These are phyloP conservation scores for Linepithema humile DNA, from an alignment of 1,140 invertebrate species.

Conservation along the genomic window DNA sequence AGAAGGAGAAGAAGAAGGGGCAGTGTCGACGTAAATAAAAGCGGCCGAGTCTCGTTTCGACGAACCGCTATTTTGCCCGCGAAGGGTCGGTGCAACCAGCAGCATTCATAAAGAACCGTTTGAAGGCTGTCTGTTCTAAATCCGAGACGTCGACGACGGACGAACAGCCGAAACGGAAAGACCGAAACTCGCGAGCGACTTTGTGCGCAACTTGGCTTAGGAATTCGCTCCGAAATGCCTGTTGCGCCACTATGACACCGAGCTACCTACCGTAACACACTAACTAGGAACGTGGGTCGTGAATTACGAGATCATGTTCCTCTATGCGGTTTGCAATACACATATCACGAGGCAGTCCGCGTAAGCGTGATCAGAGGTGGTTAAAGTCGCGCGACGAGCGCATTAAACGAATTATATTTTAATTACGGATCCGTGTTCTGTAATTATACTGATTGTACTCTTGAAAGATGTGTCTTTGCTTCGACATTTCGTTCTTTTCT, in stretches of 20 bases:
- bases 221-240: constrained; percentile 62
- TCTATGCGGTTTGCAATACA: background rate
- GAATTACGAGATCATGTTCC: background rate
- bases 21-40: constrained; percentile 58
- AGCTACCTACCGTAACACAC: background rate
- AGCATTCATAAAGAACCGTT: constrained; percentile 56
- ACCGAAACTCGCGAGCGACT: background rate
- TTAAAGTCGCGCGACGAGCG: background rate
- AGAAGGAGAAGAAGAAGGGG: background rate
- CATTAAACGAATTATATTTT: background rate
- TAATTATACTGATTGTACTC: background rate
- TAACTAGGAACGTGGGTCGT: background rate
- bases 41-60: constrained; percentile 41
- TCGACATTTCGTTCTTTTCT: background rate
- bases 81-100: constrained; percentile 47
- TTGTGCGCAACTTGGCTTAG: constrained; percentile 50
- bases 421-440: background rate
- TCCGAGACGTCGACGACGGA: constrained; percentile 31
- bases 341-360: background rate
- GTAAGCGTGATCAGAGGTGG: constrained; percentile 1
- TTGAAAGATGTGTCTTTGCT: background rate
- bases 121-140: constrained; percentile 69
- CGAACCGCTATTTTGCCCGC: constrained; percentile 54
- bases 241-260: constrained; percentile 48
- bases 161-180: background rate